Conservation (phyloP, 1,140 invertebrate genomes). For the Manduca sexta region DNA sequence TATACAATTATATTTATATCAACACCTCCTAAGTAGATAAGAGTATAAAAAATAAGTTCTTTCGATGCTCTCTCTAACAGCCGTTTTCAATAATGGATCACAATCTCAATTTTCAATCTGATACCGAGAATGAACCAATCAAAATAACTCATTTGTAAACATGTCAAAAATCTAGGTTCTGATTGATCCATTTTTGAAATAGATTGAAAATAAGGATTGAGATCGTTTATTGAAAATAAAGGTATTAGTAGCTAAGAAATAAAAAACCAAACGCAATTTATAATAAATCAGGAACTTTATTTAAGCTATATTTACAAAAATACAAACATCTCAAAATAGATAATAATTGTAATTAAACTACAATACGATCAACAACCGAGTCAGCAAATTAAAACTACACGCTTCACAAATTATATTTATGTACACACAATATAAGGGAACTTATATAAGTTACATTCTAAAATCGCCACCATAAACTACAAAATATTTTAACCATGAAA, state of each 20-base stretch:
- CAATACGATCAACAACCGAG: conserved; percentile 47
- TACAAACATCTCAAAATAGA: conserved; percentile 63
- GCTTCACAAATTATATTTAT: neutral
- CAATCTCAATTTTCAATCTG: too few species aligned
- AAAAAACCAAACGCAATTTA: conserved; percentile 18
- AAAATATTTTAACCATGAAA: too few species aligned
- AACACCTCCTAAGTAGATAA: too few species aligned
- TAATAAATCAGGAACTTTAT: conserved; percentile 69
- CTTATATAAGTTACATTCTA: too few species aligned
- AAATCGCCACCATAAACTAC: too few species aligned
- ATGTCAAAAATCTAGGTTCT: neutral
- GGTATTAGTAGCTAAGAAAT: neutral
- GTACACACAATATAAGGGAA: too few species aligned
- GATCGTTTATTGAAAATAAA: neutral
- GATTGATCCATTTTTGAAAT: neutral
- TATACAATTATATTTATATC: too few species aligned
- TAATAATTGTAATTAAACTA: conserved; percentile 41
- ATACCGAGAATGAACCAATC: too few species aligned
- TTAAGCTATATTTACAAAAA: conserved; percentile 68
- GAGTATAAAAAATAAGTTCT: too few species aligned
- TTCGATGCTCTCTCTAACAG: too few species aligned
- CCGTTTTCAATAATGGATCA: too few species aligned
- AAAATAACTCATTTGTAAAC: too few species aligned
- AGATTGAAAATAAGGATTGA: neutral
- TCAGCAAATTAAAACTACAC: conserved; percentile 9